Evolutionary conservation across 2,113 vertebrate species (phyloP), one percentile per base, ranked within the genome.

Genomic region (Phyllostomus hastatus): DNA sequence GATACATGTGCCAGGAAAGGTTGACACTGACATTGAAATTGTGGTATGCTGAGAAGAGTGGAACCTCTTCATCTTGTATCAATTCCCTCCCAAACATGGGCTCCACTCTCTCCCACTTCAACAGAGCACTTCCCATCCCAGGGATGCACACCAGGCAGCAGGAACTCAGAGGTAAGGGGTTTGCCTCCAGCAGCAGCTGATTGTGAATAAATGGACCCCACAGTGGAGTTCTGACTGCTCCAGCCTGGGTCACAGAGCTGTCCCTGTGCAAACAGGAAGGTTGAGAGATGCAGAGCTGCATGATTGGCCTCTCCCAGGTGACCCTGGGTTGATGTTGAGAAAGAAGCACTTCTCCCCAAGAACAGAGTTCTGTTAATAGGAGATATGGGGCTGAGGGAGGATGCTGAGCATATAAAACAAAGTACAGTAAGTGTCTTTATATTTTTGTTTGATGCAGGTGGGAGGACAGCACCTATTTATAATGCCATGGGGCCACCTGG

Each of bases 261-360:
- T 79, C 72, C 66, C 76, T 10, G 4, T 41, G 31, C 33, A 16
- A 38, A 70, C 7, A 17, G 4, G 43, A 2, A 19, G 24, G 15
- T 16, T 52, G 43, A 12, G n/a, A 26, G 7, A 76, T 33, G 89
- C 12, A 33, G 33, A 59, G 86, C 52, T 46, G 8, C 50, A 8
- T 19, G 16, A 67, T 0, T 59, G 38, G 20, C 19, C 48, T 69
- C 6, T 19, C 14, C 50, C 15, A 0, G 1, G 2, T 35, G 4
- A 12, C 14, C 38, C 28, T 50, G n/a, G 2, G 38, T n/a, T 3
- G 6, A 8, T 90, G 28, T 38, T 41, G 26, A 24, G 26, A 28
- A 84, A 75, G 41, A 19, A 84, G 14, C 12, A 38, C 16, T 79
- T 72, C 15, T 50, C 9, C 26, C 50, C 38, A 33, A 59, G 54